Base-by-base conservation (phyloP, 2,113 vertebrate species). In the Pangasianodon hypophthalmus region DNA sequence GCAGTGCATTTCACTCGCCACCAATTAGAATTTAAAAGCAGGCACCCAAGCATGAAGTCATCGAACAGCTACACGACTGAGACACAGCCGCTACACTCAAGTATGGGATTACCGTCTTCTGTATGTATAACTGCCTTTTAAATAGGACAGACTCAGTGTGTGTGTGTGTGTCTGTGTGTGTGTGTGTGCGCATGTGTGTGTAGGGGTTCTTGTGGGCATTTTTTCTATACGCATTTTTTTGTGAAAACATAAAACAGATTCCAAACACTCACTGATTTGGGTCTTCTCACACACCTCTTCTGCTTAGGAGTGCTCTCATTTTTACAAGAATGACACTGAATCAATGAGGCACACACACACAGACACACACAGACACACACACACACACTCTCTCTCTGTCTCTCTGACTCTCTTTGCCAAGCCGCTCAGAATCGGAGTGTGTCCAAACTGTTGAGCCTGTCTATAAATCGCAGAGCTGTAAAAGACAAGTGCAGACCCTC, bases 381-480 rank as follows among this genome's bases (percentile, higher is more conserved):
- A n/a, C 32, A 21, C 89, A 60, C 62, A 24, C 71, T 44, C 71
- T 44, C 37, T 44, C 71, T 75, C 37, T 75, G 41, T 75, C 37
- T 75, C 71, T 81, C 13, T 67, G 26, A 19, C 62, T 64, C 62
- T 52, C 14, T 21, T 3, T 18, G 26, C 7, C 44, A 69, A 69
- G 14, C 62, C 26, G 5, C 77, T 54, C 29, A 16, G 26, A 26
- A 37, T 62, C 54, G 6, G 11, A 44, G 32, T 48, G 44, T 41
- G 26, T 84, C 60, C 29, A 77, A 85, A 62, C n/a, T 52, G 52
- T 26, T 67, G 77, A 75, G 64, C 21, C 29, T 37, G 69, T 64
- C 64, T 71, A 86, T 84, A 87, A 88, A 91, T 87, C 5, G 37
- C 88, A 82, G n/a, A 67, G 86, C n/a, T 88, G 73, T 90, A 85